Conservation (phyloP, 2,888 invertebrate species). For the Hoplodrina ambigua region DNA sequence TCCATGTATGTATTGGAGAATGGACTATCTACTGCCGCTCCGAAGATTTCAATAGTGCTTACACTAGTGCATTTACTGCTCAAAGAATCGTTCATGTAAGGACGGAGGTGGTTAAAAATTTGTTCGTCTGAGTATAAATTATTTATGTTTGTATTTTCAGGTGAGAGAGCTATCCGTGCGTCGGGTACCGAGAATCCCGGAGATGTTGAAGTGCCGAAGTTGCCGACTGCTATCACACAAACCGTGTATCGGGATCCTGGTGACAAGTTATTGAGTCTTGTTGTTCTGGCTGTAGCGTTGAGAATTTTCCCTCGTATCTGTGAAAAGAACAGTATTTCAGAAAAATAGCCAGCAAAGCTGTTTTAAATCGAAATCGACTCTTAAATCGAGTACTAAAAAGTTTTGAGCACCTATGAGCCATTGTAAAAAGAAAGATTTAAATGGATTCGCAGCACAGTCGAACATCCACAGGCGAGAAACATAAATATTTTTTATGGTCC, state of each 20-base stretch:
- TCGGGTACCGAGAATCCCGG: conserved; percentile 85
- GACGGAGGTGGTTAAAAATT: conserved; percentile 83
- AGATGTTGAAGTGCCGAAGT: conserved; percentile 87
- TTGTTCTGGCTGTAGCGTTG: conserved; percentile 93
- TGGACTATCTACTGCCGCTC: conserved; percentile 90
- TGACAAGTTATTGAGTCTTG: conserved; percentile 93
- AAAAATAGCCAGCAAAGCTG: background rate
- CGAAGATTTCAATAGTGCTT: conserved; percentile 93
- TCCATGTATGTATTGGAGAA: conserved; percentile 92
- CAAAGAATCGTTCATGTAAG: conserved; percentile 91
- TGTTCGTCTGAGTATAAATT: conserved; percentile 91
- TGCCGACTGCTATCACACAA: conserved; percentile 96
- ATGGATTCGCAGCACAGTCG: conserved; percentile 82
- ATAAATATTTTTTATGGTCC: conserved; percentile 90
- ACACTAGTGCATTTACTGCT: conserved; percentile 95
- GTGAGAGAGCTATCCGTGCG: conserved; percentile 86
- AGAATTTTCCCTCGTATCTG: conserved; percentile 94
- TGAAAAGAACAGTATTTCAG: conserved; percentile 48
- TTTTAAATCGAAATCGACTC: conserved; percentile 49
- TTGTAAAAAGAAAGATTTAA: conserved; percentile 84
- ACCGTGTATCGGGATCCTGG: conserved; percentile 96
- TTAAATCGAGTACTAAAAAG: conserved; percentile 68
- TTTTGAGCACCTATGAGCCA: conserved; percentile 72
- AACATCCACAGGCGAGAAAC: conserved; percentile 85
- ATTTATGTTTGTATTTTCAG: conserved; percentile 78